Conservation (phyloP, 64 coral and sea anemone species). For the Porites lutea region DNA sequence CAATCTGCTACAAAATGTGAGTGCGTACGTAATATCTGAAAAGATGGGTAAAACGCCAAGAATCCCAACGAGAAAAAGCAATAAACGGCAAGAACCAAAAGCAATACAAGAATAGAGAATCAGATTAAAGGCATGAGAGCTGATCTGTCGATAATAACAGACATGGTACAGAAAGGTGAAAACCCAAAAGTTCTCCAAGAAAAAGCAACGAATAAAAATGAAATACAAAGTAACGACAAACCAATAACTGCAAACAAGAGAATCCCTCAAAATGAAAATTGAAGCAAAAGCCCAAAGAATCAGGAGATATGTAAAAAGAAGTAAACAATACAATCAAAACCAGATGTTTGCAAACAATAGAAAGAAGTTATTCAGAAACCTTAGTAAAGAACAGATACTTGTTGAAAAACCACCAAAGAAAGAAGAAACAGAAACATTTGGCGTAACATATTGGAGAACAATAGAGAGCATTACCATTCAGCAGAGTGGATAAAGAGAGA, state of each 20-base stretch:
- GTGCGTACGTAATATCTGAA: too few species aligned
- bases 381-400: background rate
- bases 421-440: constrained; percentile 3
- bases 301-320: too few species aligned
- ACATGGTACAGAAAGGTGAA: too few species aligned
- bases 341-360: constrained; percentile 14
- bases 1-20: too few species aligned
- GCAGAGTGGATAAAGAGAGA: too few species aligned
- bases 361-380: constrained; percentile 18
- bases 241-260: background rate
- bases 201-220: constrained; percentile 1
- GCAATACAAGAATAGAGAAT: too few species aligned
- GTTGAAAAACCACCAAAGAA: constrained; percentile 14
- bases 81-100: background rate
- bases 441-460: too few species aligned
- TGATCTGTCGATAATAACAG: background rate
- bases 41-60: constrained; percentile 3
- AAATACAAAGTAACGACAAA: constrained; percentile 5
- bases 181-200: constrained; percentile 8
- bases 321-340: background rate
- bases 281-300: too few species aligned
- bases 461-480: constrained; percentile 7
- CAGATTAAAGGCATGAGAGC: too few species aligned
- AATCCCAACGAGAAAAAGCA: background rate
- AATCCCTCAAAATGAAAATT: constrained; percentile 14